Conservation (phyloP, 2,113 vertebrate genomes). For the Mixornis gularis region DNA sequence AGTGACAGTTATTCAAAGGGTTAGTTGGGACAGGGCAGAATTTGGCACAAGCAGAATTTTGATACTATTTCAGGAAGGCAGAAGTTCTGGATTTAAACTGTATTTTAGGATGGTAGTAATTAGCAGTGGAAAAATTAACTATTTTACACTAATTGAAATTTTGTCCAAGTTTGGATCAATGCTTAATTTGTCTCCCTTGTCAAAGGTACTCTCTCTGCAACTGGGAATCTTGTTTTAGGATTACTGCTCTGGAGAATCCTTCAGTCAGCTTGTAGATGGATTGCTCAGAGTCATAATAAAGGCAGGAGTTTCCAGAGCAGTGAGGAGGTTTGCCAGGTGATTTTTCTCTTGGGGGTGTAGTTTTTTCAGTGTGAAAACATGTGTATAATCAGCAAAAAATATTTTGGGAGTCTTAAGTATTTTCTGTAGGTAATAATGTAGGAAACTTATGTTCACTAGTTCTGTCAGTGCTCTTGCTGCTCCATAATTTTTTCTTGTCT, state of each 20-base stretch:
- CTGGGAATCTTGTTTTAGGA: neutral
- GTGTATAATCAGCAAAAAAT: neutral
- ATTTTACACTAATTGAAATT: neutral
- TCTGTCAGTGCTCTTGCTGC: neutral
- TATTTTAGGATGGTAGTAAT: neutral
- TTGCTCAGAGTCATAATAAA: neutral
- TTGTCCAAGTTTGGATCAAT: neutral
- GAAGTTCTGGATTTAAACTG: neutral
- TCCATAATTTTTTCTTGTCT: neutral
- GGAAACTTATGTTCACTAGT: neutral
- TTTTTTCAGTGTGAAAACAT: neutral
- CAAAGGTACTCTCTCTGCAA: neutral
- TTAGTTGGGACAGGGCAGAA: neutral
- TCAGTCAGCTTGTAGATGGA: neutral
- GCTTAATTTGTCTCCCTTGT: neutral
- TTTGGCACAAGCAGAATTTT: neutral
- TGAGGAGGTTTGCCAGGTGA: neutral
- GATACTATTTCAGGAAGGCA: neutral
- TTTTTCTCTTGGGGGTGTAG: neutral
- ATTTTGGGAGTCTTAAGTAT: neutral
- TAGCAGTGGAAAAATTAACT: neutral
- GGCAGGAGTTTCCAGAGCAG: neutral
- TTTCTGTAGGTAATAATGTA: neutral
- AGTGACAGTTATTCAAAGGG: neutral
- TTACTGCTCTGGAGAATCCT: neutral